Conservation (phyloP, 2,797 vertebrate genomes). For the Cynopterus sphinx region DNA sequence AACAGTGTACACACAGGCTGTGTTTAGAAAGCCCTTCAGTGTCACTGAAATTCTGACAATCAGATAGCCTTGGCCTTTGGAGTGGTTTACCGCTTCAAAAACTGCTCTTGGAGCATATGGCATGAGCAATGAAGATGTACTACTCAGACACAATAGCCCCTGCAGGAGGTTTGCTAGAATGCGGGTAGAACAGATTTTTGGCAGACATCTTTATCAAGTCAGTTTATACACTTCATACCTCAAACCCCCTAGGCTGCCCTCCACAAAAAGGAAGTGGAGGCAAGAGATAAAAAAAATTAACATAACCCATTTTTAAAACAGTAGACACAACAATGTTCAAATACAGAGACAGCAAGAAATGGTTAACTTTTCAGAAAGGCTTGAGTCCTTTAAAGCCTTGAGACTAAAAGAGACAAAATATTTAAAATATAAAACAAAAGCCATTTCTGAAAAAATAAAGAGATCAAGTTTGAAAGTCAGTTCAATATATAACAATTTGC, state of each 20-base stretch:
- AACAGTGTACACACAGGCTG: background rate
- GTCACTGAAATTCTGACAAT: background rate
- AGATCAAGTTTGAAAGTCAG: background rate
- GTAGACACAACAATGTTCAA: constrained; percentile 52
- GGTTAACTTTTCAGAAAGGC: background rate
- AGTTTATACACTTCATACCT: background rate
- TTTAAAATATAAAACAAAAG: background rate
- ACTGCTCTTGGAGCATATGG: background rate
- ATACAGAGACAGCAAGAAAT: background rate
- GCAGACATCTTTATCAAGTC: background rate
- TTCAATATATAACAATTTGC: background rate
- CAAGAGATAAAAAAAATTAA: constrained; percentile 35
- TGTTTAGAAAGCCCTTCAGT: background rate
- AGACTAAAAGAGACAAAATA: constrained; percentile 21
- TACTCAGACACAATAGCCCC: background rate
- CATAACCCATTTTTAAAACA: background rate
- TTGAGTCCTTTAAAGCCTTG: background rate
- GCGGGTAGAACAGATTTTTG: background rate
- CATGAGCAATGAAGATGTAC: background rate
- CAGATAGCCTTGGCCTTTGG: constrained; percentile 17
- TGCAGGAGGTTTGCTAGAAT: background rate
- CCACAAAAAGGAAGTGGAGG: background rate
- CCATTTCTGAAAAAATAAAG: background rate
- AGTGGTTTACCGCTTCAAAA: constrained; percentile 11
- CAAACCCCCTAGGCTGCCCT: background rate